Base-by-base conservation (phyloP, 1,140 invertebrate species). In the Eubasilissa regina region DNA sequence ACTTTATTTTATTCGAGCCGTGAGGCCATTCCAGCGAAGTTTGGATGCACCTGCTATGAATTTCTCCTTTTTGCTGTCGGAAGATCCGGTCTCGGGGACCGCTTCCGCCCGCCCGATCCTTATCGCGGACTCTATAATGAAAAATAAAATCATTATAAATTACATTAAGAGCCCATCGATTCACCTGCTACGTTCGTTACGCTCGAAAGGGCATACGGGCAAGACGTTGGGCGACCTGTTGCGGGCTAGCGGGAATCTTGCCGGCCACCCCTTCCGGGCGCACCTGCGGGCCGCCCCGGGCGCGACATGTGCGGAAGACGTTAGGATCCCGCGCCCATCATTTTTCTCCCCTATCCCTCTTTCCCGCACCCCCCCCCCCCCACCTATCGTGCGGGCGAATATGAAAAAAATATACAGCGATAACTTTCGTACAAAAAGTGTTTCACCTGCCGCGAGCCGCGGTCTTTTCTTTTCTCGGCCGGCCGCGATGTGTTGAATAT, bases 281-380 rank as follows among this genome's bases (percentile, higher is more conserved):
- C 80, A 81, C 80, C 80, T 81, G 80, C 77, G 56, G 45, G 85
- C 86, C 86, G 86, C 84, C 85, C 73, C 43, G 84, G 84, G 77
- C 53, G 84, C 85, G 85, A 86, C 87, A 89, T 88, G 87, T 88
- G 88, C 85, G 85, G 86, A 88, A 89, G 88, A 89, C 88, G 88
- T 89, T 89, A 86, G 43, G 44, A 76, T 19, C 55, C 19, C 43
- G 19, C 35, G 44, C 74, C 17, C 45, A 7, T 48, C 56, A 62
- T 47, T 55, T 47, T 60, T 35, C 0, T n/a, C 25, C 62, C 13
- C 35, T 43, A 15, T 11, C 62, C 62, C 4, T 11, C 9, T 17
- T 10, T 43, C 44, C 13, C 25, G 25, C 25, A n/a, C 25, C 62
- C 64, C 17, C 0, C 45, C 0, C 64, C 64, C 64, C 43, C 43